Conservation (phyloP, 2,888 invertebrate species). For the Drosophila mulleri region DNA sequence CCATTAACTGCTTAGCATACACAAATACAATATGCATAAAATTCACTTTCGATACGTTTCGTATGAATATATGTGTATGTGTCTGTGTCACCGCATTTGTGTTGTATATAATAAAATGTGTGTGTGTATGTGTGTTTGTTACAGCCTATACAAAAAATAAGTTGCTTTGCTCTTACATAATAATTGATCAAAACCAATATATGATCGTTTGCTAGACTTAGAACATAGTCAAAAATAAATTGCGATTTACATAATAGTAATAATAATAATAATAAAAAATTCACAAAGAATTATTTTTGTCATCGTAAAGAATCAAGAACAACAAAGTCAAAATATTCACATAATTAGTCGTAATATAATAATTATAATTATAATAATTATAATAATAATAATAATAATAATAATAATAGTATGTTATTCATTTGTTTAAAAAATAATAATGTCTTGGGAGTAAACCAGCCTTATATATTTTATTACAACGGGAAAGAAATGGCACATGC, state of each 20-base stretch:
- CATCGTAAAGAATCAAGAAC: conserved; percentile 42
- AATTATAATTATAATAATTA: conserved; percentile 17
- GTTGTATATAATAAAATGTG: conserved; percentile 61
- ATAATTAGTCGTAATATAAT: conserved; percentile 32
- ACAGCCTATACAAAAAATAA: conserved; percentile 76
- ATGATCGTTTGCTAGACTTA: conserved; percentile 23
- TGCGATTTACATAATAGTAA: conserved; percentile 42
- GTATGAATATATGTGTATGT: conserved; percentile 21
- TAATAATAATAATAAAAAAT: conserved; percentile 25
- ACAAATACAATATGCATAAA: conserved; percentile 10
- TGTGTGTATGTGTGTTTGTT: conserved; percentile 5
- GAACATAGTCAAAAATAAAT: conserved; percentile 56
- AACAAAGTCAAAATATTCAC: conserved; percentile 49
- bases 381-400: conserved; percentile 35
- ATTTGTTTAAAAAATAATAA: conserved; percentile 78
- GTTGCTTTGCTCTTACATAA: conserved; percentile 59
- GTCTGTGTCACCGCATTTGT: conserved; percentile 15
- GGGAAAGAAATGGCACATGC: conserved; percentile 76
- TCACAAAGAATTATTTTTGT: conserved; percentile 34
- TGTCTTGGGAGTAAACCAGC: conserved; percentile 85
- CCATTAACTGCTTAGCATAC: conserved; percentile 19
- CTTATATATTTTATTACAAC: conserved; percentile 83
- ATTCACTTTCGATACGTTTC: conserved; percentile 11
- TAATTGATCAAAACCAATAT: conserved; percentile 5
- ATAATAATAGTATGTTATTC: conserved; percentile 22